A percentile compares a stretch with the other conserved stretches of the same genome.
Evolutionary conservation across 2,797 vertebrate species (phyloP).

Genomic region (Rhinophrynus dorsalis): DNA sequence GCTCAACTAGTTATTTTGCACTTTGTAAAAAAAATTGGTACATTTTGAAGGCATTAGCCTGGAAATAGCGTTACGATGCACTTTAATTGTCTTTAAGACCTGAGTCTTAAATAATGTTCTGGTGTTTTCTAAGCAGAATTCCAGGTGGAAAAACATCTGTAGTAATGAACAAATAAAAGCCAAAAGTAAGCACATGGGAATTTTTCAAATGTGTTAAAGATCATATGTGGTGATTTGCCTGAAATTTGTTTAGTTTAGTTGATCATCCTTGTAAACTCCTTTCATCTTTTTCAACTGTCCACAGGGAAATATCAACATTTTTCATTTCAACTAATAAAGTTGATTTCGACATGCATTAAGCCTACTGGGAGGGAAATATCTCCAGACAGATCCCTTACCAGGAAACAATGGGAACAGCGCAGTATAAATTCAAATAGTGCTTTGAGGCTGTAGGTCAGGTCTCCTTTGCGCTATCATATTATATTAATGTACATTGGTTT

Average conservation of each 20-base stretch:
- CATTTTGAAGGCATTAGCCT: too few species aligned
- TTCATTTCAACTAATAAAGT: constrained; percentile 33
- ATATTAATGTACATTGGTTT: constrained; percentile 5
- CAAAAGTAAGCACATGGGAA: constrained; percentile 24
- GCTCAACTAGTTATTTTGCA: too few species aligned
- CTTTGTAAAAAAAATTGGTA: too few species aligned
- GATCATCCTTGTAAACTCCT: constrained; percentile 36
- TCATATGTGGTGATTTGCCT: constrained; percentile 23
- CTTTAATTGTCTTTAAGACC: not conserved
- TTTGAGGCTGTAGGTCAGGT: not conserved
- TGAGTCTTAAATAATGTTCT: not conserved
- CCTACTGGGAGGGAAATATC: constrained; percentile 25
- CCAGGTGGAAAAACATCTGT: constrained; percentile 36
- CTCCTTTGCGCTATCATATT: constrained; percentile 8
- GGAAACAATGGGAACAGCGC: constrained; percentile 22
- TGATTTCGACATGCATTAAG: constrained; percentile 1
- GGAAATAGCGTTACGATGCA: too few species aligned
- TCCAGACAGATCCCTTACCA: constrained; percentile 12
- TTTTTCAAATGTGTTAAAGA: constrained; percentile 36
- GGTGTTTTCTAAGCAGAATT: not conserved
- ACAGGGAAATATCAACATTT: constrained; percentile 32
- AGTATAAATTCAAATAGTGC: not conserved
- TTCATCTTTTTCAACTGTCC: constrained; percentile 12
- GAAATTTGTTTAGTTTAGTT: constrained; percentile 38
- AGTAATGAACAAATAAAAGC: constrained; percentile 19